Evolutionary conservation across 2,797 vertebrate species (phyloP).

Genomic region (Pseudochaenichthys georgianus): DNA sequence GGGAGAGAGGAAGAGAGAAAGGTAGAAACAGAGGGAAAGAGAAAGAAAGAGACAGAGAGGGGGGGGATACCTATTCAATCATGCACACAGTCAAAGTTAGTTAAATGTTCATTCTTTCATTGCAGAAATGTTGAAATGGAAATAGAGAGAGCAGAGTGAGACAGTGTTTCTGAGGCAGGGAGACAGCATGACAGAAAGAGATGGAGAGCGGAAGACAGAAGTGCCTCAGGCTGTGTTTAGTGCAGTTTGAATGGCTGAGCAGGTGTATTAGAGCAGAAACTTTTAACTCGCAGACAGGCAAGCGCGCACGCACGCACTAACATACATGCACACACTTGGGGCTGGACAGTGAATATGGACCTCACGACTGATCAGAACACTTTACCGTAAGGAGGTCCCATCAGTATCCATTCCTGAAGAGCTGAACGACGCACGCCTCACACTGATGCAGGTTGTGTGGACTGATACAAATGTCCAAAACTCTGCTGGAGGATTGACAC

Average conservation of each 20-base stretch:
- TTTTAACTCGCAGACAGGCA: conserved; percentile 30
- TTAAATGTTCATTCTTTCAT: conserved; percentile 61
- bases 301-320: conserved; percentile 34
- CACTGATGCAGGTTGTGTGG: too few species aligned
- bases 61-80: conserved; percentile 48
- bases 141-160: conserved; percentile 47
- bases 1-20: conserved; percentile 5
- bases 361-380: conserved; percentile 23
- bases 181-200: conserved; percentile 25
- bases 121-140: conserved; percentile 36
- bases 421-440: neutral
- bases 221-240: conserved; percentile 84
- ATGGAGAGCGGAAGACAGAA: conserved; percentile 53
- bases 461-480: neutral
- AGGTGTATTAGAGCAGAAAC: conserved; percentile 76
- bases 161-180: conserved; percentile 28
- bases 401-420: neutral
- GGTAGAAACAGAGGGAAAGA: neutral
- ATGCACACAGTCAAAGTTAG: conserved; percentile 62
- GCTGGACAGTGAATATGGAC: conserved; percentile 12
- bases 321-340: conserved; percentile 25
- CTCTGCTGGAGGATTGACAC: neutral
- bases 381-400: conserved; percentile 2
- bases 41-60: neutral
- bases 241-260: conserved; percentile 87